Evolutionary conservation across 35 echinoderm and acorn worm species (phyloP), one percentile per base, ranked within the genome.

Genomic region (Acanthaster planci): DNA sequence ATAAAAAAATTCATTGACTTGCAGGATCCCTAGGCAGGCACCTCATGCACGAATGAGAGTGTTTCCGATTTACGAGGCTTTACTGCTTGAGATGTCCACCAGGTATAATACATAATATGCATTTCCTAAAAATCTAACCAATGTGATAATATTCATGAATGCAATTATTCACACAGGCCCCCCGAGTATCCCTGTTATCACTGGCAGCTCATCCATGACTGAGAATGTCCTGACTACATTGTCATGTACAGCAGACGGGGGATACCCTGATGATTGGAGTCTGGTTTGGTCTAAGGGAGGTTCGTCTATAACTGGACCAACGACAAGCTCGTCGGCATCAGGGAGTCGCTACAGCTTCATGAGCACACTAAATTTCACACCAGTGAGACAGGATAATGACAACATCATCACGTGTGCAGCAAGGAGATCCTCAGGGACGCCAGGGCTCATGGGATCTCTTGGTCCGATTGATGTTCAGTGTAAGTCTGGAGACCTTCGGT

Each of bases 141-240:
- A n/a, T n/a, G n/a, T 47, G 4, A 47, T 12, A 47, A 47, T 6
- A 47, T 47, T 47, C 42, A 47, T 47, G 42, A n/a, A n/a, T n/a
- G n/a, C n/a, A n/a, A n/a, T n/a, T n/a, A n/a, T 68, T 34, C 60
- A 68, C 29, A 59, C 60, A 68, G 60, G 60, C 29, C 60, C 60
- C 1, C 60, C 60, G 3, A 26, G 29, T 34, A 27, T 8, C 60
- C 60, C 60, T 68, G 27, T 35, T 18, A 68, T 68, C 23, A 31
- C 60, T 31, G 17, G 17, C 12, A 68, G 60, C 29, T 34, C 34
- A 23, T 14, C 60, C 21, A 68, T 68, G 60, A 68, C 23, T 68
- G 60, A 35, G 23, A 0, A 68, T 68, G 23, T 27, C 10, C 23
- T 15, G 0, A 68, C 60, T 68, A 68, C 60, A 68, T 26, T 68